Evolutionary conservation across 2,113 vertebrate species (phyloP), one percentile per base, ranked within the genome.

Genomic region (Nymphicus hollandicus): DNA sequence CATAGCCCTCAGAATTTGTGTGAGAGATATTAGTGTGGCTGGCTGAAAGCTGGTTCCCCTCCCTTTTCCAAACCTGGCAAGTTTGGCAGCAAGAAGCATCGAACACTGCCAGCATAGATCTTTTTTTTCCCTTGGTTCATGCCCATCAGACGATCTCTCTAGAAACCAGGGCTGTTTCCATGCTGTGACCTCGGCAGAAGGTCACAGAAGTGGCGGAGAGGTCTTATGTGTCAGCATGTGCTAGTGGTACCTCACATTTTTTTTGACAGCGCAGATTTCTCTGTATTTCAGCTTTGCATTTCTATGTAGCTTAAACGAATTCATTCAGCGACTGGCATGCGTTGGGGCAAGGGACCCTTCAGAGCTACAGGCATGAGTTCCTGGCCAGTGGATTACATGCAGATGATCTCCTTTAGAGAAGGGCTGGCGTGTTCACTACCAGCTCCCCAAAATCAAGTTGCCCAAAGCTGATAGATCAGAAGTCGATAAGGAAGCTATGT

Each of bases 81-180:
- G 31, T 81, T 53, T 95, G 89, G 89, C 91, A 95, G 72, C 72
- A 85, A 71, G 65, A 84, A 81, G 72, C 61, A 72, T 4, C 49
- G 65, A 84, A 71, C n/a, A 6, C 35, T 87, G 96, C 91, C 89
- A 97, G 61, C 41, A 87, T 3, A 68, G 56, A 71, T 74, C 64
- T 88, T 82, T 82, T 89, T 56, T 44, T 20, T 9, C 13, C 35
- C 81, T 81, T 76, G 70, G 77, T 95, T 95, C 0, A 0, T 87
- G 84, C 86, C 72, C 81, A 88, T 95, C 86, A 79, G 86, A 87
- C 2, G 61, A 91, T 91, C 44, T 81, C 91, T 96, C 81, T 85
- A 81, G 95, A 95, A 96, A 95, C 56, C 41, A 61, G 77, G 91
- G 73, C 52, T 65, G 81, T 56, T 89, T 41, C 77, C 69, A 79